These are phyloP conservation scores for Furcula furcula DNA, from an alignment of 2,888 invertebrate species.

Conservation along the genomic window DNA sequence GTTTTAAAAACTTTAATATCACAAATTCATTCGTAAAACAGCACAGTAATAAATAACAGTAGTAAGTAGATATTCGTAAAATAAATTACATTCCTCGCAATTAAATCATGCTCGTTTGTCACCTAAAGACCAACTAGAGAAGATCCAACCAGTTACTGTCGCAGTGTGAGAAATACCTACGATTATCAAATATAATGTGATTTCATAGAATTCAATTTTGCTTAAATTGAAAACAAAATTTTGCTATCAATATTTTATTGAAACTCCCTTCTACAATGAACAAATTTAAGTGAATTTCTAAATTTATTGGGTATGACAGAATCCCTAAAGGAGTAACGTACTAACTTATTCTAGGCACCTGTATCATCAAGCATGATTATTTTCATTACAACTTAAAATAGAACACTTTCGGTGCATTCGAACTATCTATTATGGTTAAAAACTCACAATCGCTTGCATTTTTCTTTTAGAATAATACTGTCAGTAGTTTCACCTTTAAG, in stretches of 20 bases:
- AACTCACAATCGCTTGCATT: not conserved
- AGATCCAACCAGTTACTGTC: slow-evolving; percentile 40
- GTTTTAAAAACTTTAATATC: slow-evolving; percentile 18
- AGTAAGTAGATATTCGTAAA: slow-evolving; percentile 9
- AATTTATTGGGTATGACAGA: slow-evolving; percentile 78
- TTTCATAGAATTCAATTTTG: slow-evolving; percentile 73
- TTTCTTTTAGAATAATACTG: slow-evolving; percentile 1
- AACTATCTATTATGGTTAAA: not conserved
- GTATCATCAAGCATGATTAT: slow-evolving; percentile 26
- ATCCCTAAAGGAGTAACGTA: slow-evolving; percentile 60
- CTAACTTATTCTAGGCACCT: slow-evolving; percentile 33
- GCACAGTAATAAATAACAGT: no score
- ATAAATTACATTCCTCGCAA: slow-evolving; percentile 11
- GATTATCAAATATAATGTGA: slow-evolving; percentile 48
- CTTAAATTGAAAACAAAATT: slow-evolving; percentile 67
- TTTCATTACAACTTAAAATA: slow-evolving; percentile 5
- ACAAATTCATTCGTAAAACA: slow-evolving; percentile 23
- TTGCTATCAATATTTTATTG: slow-evolving; percentile 50
- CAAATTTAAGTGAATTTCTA: slow-evolving; percentile 65
- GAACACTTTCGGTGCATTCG: not conserved
- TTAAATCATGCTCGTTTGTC: slow-evolving; percentile 51
- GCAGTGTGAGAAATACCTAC: slow-evolving; percentile 68
- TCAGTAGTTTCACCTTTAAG: slow-evolving; percentile 20
- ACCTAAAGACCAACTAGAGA: slow-evolving; percentile 79
- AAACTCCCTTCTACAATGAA: slow-evolving; percentile 53